phyloP scores from a whole-genome alignment of 2,113 vertebrate species.

The Paratilapia polleni region DNA sequence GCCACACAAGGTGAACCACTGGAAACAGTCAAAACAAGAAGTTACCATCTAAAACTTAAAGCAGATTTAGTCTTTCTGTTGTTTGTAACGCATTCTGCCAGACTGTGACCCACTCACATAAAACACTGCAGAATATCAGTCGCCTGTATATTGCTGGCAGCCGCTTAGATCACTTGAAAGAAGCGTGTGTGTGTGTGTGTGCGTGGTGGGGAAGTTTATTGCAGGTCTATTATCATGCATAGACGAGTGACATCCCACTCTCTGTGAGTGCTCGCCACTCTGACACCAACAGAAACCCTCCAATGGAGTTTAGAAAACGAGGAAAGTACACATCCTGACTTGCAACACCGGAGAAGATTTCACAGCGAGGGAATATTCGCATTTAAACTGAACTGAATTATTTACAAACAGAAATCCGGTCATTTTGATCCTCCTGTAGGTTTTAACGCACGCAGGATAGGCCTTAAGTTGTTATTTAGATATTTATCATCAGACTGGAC shows the following conservation, averaged over 20 bases:
- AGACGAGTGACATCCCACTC: conserved; percentile 10
- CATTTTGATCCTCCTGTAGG: neutral
- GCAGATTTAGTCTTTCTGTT: neutral
- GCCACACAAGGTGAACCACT: neutral
- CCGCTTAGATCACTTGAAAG: neutral
- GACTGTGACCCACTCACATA: neutral
- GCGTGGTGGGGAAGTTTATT: neutral
- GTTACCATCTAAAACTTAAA: neutral
- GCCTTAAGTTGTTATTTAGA: neutral
- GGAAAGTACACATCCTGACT: neutral
- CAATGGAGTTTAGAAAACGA: neutral
- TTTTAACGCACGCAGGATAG: neutral
- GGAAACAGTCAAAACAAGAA: neutral
- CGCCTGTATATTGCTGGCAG: neutral
- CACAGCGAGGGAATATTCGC: neutral
- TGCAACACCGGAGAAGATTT: neutral
- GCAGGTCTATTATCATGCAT: conserved; percentile 60
- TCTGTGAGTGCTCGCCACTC: conserved; percentile 12
- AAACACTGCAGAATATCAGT: neutral
- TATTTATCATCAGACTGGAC: neutral
- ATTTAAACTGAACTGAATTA: neutral
- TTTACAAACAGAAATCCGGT: neutral
- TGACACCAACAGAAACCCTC: conserved; percentile 14
- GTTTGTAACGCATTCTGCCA: neutral
- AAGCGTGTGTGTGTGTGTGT: neutral